These are phyloP conservation scores for Ciconia boyciana DNA, from an alignment of 2,113 vertebrate species.

Conservation along the genomic window DNA sequence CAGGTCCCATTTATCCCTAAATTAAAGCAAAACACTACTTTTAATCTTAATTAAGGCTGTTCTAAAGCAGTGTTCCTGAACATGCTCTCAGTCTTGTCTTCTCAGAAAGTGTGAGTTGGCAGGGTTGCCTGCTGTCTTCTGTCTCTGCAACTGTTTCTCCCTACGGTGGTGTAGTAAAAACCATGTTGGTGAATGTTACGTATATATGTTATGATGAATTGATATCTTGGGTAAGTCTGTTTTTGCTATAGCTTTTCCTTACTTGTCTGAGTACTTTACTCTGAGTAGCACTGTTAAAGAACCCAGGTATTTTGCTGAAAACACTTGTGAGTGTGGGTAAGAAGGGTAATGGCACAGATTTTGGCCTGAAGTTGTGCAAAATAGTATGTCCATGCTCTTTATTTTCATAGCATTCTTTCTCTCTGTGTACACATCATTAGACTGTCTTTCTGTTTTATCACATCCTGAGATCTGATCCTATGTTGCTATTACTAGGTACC, in stretches of 20 bases:
- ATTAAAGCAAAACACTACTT: background rate
- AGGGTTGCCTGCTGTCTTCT: background rate
- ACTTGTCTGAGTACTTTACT: background rate
- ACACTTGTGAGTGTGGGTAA: background rate
- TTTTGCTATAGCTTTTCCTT: background rate
- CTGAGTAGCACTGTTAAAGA: background rate
- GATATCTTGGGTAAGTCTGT: background rate
- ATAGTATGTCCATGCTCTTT: background rate
- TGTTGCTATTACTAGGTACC: background rate
- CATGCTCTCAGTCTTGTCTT: background rate
- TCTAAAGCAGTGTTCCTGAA: background rate
- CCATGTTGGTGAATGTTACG: background rate
- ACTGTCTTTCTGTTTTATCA: background rate
- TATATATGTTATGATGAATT: background rate
- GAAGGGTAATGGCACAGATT: background rate
- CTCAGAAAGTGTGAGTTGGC: background rate
- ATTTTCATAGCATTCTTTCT: background rate
- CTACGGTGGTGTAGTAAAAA: background rate
- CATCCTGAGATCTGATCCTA: slow-evolving; percentile 5
- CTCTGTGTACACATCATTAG: background rate
- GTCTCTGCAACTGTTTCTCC: background rate
- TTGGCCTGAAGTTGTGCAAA: background rate
- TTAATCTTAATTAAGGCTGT: background rate
- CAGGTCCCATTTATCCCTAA: background rate
- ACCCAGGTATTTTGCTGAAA: background rate